phyloP scores from a whole-genome alignment of 1,140 invertebrate genomes.

The Zaprionus tsacasi region DNA sequence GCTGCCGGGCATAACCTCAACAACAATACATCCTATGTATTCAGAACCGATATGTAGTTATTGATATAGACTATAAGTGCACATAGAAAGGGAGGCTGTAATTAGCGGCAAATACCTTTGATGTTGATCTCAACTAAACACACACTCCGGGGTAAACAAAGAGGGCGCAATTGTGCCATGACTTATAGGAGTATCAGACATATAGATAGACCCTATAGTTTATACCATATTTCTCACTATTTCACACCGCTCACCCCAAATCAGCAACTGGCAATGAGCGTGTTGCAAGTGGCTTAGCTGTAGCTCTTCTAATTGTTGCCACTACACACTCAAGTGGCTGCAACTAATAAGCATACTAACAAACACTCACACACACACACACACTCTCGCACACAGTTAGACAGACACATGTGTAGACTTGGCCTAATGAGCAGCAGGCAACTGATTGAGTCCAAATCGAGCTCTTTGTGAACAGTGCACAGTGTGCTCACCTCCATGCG shows the following conservation, averaged over 20 bases:
- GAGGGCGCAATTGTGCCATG: constrained; percentile 14
- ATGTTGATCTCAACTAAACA: constrained; percentile 69
- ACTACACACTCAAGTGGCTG: constrained; percentile 28
- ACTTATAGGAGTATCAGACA: constrained; percentile 3
- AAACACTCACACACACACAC: constrained; percentile 14
- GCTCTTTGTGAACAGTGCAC: constrained; percentile 9
- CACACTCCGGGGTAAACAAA: constrained; percentile 7
- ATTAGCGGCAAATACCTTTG: constrained; percentile 67
- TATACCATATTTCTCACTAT: neutral
- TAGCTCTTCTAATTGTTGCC: constrained; percentile 23
- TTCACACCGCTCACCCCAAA: neutral
- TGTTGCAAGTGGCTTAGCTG: constrained; percentile 8
- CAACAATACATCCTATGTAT: constrained; percentile 21
- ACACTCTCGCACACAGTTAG: neutral
- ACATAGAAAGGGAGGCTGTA: constrained; percentile 46
- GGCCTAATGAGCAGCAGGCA: constrained; percentile 13
- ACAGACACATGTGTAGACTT: neutral
- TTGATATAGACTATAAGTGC: neutral
- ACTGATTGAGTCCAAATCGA: neutral
- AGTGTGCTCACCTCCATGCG: neutral
- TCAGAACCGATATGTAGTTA: constrained; percentile 23
- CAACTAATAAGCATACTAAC: constrained; percentile 55
- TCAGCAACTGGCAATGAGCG: neutral
- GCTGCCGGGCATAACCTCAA: constrained; percentile 22
- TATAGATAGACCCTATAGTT: constrained; percentile 2